Evolutionary conservation across 2,888 invertebrate genomes (phyloP).

Genomic region (Deilephila porcellus): DNA sequence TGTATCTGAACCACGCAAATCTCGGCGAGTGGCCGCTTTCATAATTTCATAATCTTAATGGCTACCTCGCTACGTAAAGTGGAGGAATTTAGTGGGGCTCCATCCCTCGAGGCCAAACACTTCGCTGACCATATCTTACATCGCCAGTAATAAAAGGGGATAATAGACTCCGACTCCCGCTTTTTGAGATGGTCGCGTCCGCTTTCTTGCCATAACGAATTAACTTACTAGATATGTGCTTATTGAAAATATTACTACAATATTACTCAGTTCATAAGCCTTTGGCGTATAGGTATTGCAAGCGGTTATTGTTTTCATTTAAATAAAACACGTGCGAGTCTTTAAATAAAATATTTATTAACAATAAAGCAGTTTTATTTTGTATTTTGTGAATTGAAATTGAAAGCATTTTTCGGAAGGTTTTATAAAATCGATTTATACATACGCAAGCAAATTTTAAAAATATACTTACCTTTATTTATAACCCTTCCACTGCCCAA

Average conservation of each 20-base stretch:
- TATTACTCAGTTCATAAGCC: no score
- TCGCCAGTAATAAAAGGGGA: constrained; percentile 61
- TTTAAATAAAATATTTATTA: no score
- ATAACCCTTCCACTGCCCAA: no score
- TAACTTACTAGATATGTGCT: constrained; percentile 37
- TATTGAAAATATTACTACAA: constrained; percentile 25
- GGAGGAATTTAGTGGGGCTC: constrained; percentile 71
- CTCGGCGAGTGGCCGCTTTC: constrained; percentile 70
- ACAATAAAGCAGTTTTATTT: no score
- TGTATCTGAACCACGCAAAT: constrained; percentile 64
- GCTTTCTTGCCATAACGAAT: constrained; percentile 45
- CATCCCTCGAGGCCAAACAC: constrained; percentile 65
- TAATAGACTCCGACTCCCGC: constrained; percentile 58
- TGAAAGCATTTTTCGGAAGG: no score
- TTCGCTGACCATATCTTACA: constrained; percentile 74
- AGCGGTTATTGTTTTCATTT: no score
- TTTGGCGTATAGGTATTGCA: no score
- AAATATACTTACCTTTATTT: no score
- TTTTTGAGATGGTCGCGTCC: constrained; percentile 55
- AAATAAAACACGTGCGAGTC: no score
- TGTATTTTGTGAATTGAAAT: no score
- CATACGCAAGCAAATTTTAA: no score
- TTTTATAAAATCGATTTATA: no score
- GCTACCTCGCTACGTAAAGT: constrained; percentile 72
- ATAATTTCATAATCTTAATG: constrained; percentile 82